Percentiles rank a stretch among this genome's conserved stretches.
Conservation (phyloP, 2,113 vertebrate genomes). For the Oncorhynchus mykiss region DNA sequence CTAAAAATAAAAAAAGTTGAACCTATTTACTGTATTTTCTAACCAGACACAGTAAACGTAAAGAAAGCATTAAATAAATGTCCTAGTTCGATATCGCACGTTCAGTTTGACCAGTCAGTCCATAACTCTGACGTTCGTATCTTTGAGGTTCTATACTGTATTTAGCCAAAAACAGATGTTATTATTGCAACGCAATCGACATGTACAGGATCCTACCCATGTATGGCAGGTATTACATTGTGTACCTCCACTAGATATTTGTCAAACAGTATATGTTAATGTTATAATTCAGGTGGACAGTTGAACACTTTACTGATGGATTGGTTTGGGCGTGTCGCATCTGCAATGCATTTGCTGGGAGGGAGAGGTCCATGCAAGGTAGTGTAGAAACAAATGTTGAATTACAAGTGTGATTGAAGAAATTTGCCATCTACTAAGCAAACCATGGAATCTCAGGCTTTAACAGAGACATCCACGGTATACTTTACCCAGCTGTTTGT, state of each 20-base stretch:
- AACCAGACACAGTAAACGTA: no score
- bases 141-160: neutral
- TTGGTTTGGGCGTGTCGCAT: conserved; percentile 47
- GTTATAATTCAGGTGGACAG: conserved; percentile 37
- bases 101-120: no score
- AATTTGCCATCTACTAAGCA: conserved; percentile 2
- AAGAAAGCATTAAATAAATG: no score
- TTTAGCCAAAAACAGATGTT: neutral
- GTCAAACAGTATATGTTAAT: conserved; percentile 15
- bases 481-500: neutral
- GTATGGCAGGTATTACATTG: neutral
- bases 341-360: conserved; percentile 51
- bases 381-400: conserved; percentile 38
- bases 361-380: conserved; percentile 32
- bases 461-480: conserved; percentile 3
- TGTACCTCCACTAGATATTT: conserved; percentile 8
- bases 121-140: no score
- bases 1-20: no score
- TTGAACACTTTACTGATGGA: conserved; percentile 31
- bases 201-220: neutral
- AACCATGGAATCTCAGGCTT: neutral
- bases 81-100: no score
- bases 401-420: conserved; percentile 43
- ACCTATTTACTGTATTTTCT: no score
- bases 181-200: neutral